These are phyloP conservation scores for Unio delphinus DNA, from an alignment of 2,888 invertebrate species.

Conservation along the genomic window DNA sequence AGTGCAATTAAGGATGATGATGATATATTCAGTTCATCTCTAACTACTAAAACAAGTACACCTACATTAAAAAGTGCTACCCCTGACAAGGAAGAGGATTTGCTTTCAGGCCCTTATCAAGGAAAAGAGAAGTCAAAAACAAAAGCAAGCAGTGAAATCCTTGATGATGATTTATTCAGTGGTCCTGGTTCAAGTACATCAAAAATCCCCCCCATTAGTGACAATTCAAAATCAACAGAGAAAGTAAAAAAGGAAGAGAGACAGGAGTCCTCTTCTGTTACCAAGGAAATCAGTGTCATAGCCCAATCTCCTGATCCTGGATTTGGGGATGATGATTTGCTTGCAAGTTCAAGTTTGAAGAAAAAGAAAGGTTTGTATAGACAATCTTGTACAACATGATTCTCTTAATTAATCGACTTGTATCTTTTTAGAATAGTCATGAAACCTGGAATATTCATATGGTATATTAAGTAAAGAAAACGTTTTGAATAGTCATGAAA, in stretches of 20 bases:
- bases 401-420: no score
- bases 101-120: conserved; percentile 23
- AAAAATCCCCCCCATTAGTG: conserved; percentile 14
- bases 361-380: conserved; percentile 24
- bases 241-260: conserved; percentile 5
- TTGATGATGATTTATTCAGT: conserved; percentile 14
- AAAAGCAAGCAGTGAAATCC: conserved; percentile 9
- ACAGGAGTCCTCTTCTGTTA: background rate
- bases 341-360: conserved; percentile 32
- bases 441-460: no score
- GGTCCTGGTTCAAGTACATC: conserved; percentile 21
- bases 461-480: no score
- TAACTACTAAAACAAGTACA: background rate
- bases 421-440: no score
- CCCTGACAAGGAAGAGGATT: conserved; percentile 20
- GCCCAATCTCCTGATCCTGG: no score
- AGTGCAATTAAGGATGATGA: conserved; percentile 25
- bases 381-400: no score
- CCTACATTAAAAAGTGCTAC: conserved; percentile 10
- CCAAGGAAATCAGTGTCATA: no score
- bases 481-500: no score
- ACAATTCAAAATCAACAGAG: conserved; percentile 1
- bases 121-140: conserved; percentile 8
- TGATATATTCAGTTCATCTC: conserved; percentile 13
- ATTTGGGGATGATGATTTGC: no score